Percentiles rank a stretch among this genome's conserved stretches.
Conservation (phyloP, 2,113 vertebrate genomes). For the Illadopsis cleaveri region DNA sequence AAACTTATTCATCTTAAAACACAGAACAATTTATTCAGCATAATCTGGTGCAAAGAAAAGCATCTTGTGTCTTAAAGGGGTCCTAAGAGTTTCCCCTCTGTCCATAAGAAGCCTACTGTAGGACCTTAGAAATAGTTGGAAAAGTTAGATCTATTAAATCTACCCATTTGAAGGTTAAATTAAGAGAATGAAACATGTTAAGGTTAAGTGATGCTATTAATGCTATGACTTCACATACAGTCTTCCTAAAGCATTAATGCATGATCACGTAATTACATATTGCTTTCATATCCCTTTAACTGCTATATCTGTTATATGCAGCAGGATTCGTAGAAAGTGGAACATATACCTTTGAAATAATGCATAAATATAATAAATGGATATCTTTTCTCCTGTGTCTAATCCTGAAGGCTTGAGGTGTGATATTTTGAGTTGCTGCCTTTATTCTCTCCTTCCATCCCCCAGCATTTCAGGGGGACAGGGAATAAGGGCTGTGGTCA, state of each 20-base stretch:
- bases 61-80: constrained; percentile 33
- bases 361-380: background rate
- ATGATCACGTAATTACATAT: background rate
- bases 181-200: constrained; percentile 22
- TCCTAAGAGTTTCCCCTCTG: constrained; percentile 29
- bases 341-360: background rate
- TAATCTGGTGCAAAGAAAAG: constrained; percentile 58
- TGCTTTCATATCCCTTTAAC: background rate
- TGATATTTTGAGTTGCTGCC: background rate
- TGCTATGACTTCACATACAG: background rate
- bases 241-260: background rate
- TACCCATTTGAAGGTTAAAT: constrained; percentile 41
- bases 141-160: constrained; percentile 38
- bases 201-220: constrained; percentile 34
- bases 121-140: constrained; percentile 22
- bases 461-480: accelerated
- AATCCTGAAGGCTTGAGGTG: background rate
- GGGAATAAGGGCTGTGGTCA: accelerated
- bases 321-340: background rate
- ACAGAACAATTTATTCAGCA: constrained; percentile 59
- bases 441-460: background rate
- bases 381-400: background rate
- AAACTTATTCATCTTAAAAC: constrained; percentile 51
- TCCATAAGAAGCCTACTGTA: constrained; percentile 3
- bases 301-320: background rate